Conservation (phyloP, 2,113 vertebrate species). For the Strix aluco region DNA sequence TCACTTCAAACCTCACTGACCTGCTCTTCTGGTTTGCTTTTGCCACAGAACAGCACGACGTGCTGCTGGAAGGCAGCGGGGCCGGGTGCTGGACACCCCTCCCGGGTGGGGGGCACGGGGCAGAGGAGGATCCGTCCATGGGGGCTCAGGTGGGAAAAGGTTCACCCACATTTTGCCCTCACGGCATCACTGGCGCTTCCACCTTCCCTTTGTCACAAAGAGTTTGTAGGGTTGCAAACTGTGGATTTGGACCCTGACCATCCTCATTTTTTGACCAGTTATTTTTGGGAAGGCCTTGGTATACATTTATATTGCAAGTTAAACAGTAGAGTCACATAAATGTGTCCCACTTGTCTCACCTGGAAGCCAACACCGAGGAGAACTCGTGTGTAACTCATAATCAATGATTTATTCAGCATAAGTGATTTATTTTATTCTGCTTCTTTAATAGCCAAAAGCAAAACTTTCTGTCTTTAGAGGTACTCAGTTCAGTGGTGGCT, state of each 20-base stretch:
- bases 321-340: neutral
- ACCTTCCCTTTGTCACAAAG: neutral
- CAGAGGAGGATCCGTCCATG: rapidly evolving
- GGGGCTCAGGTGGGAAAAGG: neutral
- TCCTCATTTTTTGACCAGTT: neutral
- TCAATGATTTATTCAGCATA: slow-evolving; percentile 31
- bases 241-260: neutral
- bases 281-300: neutral
- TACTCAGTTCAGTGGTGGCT: neutral
- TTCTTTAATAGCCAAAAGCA: neutral
- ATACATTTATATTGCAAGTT: neutral
- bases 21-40: neutral
- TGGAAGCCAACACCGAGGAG: neutral
- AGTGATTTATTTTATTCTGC: slow-evolving; percentile 5
- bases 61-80: too few species aligned
- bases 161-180: neutral
- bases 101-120: rapidly evolving
- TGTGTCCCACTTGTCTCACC: neutral
- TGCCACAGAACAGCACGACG: rapidly evolving
- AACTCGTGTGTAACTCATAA: neutral
- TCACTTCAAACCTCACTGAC: rapidly evolving
- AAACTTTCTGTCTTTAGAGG: slow-evolving; percentile 2
- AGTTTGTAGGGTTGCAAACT: neutral
- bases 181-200: rapidly evolving
- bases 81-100: neutral